Evolutionary conservation across 2,888 invertebrate genomes (phyloP), one percentile per base, ranked within the genome.

Genomic region (Drosophila peninsularis): DNA sequence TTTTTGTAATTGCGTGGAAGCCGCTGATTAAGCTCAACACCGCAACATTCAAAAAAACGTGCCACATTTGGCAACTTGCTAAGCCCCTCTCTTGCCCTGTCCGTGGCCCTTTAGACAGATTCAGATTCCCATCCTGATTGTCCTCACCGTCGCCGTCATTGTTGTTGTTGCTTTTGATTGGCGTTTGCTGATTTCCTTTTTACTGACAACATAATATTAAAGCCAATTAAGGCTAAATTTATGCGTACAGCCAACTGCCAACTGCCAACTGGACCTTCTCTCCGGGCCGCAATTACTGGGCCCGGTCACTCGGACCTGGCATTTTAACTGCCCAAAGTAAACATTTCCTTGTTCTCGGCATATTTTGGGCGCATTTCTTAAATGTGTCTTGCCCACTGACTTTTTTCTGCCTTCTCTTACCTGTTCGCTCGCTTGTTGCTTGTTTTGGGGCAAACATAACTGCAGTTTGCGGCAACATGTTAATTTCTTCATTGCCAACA

Each of bases 211-310:
- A 88, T 88, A 89, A 88, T 88, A 88, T 88, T 88, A 88, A 80
- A 84, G 80, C 89, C 88, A 88, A 88, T 88, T 88, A 88, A 82
- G 86, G 88, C 72, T 82, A 88, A 89, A 88, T 88, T 88, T 88
- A 88, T 88, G 86, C 84, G 88, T 83, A 56, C 86, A 68, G 65
- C 49, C 60, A 68, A 58, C 65, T 44, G 50, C 62, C 62, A 63
- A 54, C 41, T 32, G 61, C 24, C 41, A 41, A 54, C 14, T 41
- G 44, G 13, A 27, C 49, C 54, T 60, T 21, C 21, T 50, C 19
- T 66, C 50, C 49, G 61, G 67, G 52, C 68, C 49, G 72, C 72
- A 79, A 79, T 79, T 79, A 81, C 78, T 78, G 79, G 75, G 27
- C 72, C 54, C 67, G 75, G 68, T 72, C 82, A 75, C 37, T 45